Evolutionary conservation across 2,797 vertebrate genomes (phyloP), one percentile per base, ranked within the genome.

Genomic region (Oreochromis mossambicus): DNA sequence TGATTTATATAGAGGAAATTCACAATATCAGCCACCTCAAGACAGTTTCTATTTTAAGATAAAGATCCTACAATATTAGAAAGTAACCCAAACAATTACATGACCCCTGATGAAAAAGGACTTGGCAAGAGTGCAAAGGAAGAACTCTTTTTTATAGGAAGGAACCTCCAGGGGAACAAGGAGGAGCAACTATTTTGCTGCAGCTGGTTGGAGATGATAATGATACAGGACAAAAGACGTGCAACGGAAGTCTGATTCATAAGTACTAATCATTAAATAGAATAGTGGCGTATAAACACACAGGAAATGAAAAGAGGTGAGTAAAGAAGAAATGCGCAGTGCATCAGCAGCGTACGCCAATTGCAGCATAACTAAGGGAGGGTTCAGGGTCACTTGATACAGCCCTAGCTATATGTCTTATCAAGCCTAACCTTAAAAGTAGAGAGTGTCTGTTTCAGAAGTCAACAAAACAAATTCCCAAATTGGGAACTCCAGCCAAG

Each of bases 211-310:
- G 10, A 36, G 58, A 6, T 63, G 58, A 38, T 2, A 38, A 19
- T 8, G 61, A 38, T 7, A 66, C 19, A 66, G 61, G 9, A 66
- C 11, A 38, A 66, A 66, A 66, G 34, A 38, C 1, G 0, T 0
- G 0, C 1, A 38, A 38, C 8, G 19, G 21, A 21, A 38, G 11
- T 13, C 34, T 21, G 61, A 13, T 63, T 63, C 32, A 36, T 1
- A 63, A 63, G 32, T n/a, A 2, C 58, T 38, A 38, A 63, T 38
- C 1, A 63, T 63, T 63, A 41, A 12, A 5, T 41, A 12, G 11
- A 41, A 13, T 4, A 43, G 41, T 43, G 41, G 41, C 36, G 4
- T 38, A 38, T 38, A 11, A 38, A 38, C 7, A 38, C 9, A 4
- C 9, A 9, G 36, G 36, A 38, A 10, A 38, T 5, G 12, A 12